Base-by-base conservation (phyloP, 1,140 invertebrate genomes). In the Drosophila pandora region DNA sequence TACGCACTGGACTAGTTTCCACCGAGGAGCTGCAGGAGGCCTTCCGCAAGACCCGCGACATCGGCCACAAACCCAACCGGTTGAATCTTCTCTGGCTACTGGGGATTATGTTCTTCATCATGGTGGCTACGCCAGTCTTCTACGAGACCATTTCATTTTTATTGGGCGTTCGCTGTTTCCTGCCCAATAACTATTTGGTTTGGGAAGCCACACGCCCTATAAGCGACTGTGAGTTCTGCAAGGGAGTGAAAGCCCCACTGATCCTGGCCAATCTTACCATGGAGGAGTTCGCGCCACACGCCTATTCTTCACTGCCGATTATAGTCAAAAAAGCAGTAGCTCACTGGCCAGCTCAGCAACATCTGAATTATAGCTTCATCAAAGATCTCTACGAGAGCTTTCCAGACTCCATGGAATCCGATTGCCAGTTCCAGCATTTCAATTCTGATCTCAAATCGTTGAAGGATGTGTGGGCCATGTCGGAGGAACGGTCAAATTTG, bases 341-440 rank as follows among this genome's bases (percentile, higher is more conserved):
- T 3, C 93, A 96, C 88, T 98, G 97, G 97, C 94, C 94, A 58
- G 97, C 97, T 8, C 93, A 94, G 55, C 92, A 94, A 50, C 85
- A 93, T 2, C 96, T 98, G 82, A 94, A 93, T 92, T 95, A 94
- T 90, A 85, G 94, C n/a, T 96, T 95, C 91, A 97, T 98, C 60
- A 95, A 95, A 89, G 90, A 94, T 41, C 88, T 98, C 4, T 98
- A 97, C 91, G 93, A 94, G 30, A 91, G 92, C 45, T 94, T 94
- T 45, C 93, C 93, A 0, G 95, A 94, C 39, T 94, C 95, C 58
- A 94, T 95, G 89, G 94, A 96, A 43, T 94, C 95, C 60, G 95
- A 96, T 56, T 98, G 97, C 84, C 97, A 98, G 90, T 98, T 98
- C 92, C 94, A 98, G 64, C 96, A 96, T 59, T 98, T 98, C 85